Evolutionary conservation across 2,888 invertebrate species (phyloP), one percentile per base, ranked within the genome.

Genomic region (Pteria penguin): DNA sequence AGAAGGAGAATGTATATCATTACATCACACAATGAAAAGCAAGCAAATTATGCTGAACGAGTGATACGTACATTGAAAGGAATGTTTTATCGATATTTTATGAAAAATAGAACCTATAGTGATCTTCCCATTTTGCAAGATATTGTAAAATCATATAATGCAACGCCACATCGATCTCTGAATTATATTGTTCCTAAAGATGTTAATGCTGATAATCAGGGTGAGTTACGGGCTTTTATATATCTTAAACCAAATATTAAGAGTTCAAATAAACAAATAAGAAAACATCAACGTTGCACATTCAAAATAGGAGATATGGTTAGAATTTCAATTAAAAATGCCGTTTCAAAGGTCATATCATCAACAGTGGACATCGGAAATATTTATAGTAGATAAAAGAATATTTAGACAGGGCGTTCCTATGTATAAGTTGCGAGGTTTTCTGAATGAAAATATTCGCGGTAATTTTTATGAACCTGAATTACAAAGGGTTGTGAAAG

Each of bases 141-240:
- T 33, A 61, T 75, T 4, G 75, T 75, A 0, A 31, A 65, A 11
- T 78, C 62, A 45, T 80, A 76, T 63, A 76, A 82, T 27, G 29
- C 66, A 24, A 75, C 76, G 14, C 78, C 80, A 1, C 82, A 80
- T 26, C 33, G 72, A 54, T 75, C 75, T 32, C 65, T 82, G 26
- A 71, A 75, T 26, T 29, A 76, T 36, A 61, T 72, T 33, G 71
- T 79, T 11, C 81, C 81, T n/a, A 75, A 73, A 62, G 70, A 78
- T 62, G 79, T 76, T 0, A 74, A 63, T 33, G 69, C 61, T 71
- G 11, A 58, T 1, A 79, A 79, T 27, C 66, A 78, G 54, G 76
- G 76, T 4, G 78, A 79, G 36, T 11, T 80, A n/a, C 79, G 72
- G 72, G 54, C 73, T 22, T 62, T 29, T 26, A 73, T 76, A 67